Evolutionary conservation across 2,888 invertebrate genomes (phyloP).

Genomic region (Leucoma salicis): DNA sequence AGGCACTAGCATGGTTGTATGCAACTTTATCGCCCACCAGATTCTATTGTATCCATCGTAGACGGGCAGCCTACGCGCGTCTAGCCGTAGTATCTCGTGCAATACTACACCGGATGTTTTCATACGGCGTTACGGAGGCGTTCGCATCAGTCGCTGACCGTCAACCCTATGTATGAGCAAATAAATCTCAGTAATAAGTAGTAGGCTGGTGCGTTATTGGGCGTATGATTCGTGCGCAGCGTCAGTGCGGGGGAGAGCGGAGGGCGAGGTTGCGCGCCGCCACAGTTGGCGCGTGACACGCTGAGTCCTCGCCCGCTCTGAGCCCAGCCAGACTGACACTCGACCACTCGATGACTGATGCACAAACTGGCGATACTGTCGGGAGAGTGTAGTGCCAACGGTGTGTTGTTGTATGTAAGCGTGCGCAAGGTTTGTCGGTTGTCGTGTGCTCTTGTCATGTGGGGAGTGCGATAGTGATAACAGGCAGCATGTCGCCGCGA

Average conservation of each 20-base stretch:
- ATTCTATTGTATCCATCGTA: not conserved
- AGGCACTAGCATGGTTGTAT: not conserved
- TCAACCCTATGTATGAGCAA: slow-evolving; percentile 66
- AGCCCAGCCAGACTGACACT: slow-evolving; percentile 51
- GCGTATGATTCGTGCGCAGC: slow-evolving; percentile 80
- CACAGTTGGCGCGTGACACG: slow-evolving; percentile 49
- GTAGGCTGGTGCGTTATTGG: slow-evolving; percentile 74
- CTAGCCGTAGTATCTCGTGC: slow-evolving; percentile 4
- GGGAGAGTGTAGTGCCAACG: slow-evolving; percentile 56
- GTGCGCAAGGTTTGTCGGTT: slow-evolving; percentile 54
- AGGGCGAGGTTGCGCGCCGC: slow-evolving; percentile 39
- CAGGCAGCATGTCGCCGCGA: slow-evolving; percentile 59
- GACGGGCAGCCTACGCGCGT: not conserved
- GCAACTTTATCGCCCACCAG: not conserved
- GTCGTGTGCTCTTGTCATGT: slow-evolving; percentile 64
- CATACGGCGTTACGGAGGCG: slow-evolving; percentile 24
- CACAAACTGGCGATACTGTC: slow-evolving; percentile 51
- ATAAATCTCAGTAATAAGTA: slow-evolving; percentile 77
- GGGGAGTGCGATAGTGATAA: slow-evolving; percentile 65
- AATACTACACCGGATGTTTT: slow-evolving; percentile 27
- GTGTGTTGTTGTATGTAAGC: slow-evolving; percentile 55
- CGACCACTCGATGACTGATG: slow-evolving; percentile 57
- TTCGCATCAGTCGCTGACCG: slow-evolving; percentile 53
- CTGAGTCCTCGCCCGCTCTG: slow-evolving; percentile 57
- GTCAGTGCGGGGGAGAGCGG: slow-evolving; percentile 63